phyloP scores from a whole-genome alignment of 1,140 invertebrate genomes.

The Cephus cinctus region DNA sequence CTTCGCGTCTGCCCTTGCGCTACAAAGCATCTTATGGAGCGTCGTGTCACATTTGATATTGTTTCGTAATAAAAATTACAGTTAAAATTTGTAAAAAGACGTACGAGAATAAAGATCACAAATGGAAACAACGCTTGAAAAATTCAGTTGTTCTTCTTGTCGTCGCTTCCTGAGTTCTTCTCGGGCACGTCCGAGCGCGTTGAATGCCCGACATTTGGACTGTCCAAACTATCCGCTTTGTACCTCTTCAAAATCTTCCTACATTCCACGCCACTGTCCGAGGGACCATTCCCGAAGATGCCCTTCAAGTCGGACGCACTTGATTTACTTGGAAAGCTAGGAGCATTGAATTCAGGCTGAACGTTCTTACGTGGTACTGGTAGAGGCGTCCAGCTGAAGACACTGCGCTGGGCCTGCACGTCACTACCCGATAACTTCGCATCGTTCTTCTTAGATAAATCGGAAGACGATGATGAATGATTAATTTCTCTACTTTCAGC shows the following conservation, averaged over 20 bases:
- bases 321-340: not conserved
- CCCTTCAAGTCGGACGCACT: slow-evolving; percentile 14
- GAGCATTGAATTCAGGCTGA: too few relatives aligned
- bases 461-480: too few relatives aligned
- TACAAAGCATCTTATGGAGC: too few relatives aligned
- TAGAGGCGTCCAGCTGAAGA: not conserved
- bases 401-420: not conserved
- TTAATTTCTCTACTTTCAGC: too few relatives aligned
- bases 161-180: slow-evolving; percentile 14
- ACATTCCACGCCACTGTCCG: slow-evolving; percentile 23
- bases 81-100: too few relatives aligned
- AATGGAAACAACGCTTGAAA: not conserved
- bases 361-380: too few relatives aligned
- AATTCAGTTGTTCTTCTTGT: slow-evolving; percentile 31
- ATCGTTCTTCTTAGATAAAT: not conserved
- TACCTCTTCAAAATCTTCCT: slow-evolving; percentile 32
- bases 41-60: too few relatives aligned
- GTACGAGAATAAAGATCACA: too few relatives aligned
- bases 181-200: slow-evolving; percentile 13
- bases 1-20: too few relatives aligned
- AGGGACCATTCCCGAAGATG: slow-evolving; percentile 17
- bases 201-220: too few relatives aligned
- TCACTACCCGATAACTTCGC: not conserved
- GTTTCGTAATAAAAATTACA: slow-evolving; percentile 11
- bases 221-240: slow-evolving; percentile 25